Evolutionary conservation across 2,797 vertebrate species (phyloP).

Genomic region (Coracias cyanogaster): DNA sequence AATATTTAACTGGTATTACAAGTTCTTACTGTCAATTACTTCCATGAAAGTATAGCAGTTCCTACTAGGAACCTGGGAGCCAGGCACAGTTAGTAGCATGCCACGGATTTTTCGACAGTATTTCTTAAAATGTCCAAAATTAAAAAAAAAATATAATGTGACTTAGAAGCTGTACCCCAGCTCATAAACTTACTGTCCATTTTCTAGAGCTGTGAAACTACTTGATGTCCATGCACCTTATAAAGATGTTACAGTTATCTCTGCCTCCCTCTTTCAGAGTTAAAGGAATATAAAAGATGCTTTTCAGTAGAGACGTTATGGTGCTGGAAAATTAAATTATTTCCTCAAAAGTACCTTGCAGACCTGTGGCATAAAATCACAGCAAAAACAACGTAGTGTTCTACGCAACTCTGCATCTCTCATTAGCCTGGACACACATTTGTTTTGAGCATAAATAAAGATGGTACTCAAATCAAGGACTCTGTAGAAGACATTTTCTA

Average conservation of each 20-base stretch:
- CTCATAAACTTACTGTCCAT: neutral
- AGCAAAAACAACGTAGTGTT: neutral
- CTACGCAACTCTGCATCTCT: neutral
- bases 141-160: neutral
- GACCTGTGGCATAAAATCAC: neutral
- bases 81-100: neutral
- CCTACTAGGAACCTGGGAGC: neutral
- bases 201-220: neutral
- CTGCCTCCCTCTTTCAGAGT: neutral
- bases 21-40: neutral
- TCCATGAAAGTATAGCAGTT: neutral
- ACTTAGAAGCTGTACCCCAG: neutral
- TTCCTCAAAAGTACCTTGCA: neutral
- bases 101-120: neutral
- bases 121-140: neutral
- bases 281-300: neutral
- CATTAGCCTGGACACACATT: neutral
- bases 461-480: neutral
- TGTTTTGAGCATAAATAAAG: neutral
- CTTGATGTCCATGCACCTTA: neutral
- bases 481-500: neutral
- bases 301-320: neutral
- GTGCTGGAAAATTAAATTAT: neutral
- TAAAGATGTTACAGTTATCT: neutral
- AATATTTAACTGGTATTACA: neutral